Percentiles rank a stretch among this genome's conserved stretches.
phyloP scores from a whole-genome alignment of 2,113 vertebrate genomes.

The Gadus macrocephalus region DNA sequence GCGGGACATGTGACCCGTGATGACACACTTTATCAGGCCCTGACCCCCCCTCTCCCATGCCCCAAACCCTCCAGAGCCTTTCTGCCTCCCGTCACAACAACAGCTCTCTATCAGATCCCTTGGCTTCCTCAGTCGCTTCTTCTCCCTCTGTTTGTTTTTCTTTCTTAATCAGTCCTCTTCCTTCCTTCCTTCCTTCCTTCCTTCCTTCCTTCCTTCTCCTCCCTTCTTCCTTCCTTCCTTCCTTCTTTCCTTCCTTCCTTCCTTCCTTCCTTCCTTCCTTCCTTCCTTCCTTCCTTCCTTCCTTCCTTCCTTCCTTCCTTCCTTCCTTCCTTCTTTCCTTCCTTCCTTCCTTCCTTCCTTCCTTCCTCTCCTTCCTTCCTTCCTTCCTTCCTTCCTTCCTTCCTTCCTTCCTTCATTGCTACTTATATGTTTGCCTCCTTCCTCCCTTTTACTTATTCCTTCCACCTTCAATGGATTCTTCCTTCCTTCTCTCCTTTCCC shows the following conservation, averaged over 20 bases:
- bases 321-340: no score
- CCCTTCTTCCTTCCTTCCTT: background rate
- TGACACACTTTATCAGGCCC: slow-evolving; percentile 26
- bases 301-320: no score
- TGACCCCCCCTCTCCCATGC: slow-evolving; percentile 38
- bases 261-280: no score
- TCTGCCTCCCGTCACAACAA: slow-evolving; percentile 36
- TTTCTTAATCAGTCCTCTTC: slow-evolving; percentile 1
- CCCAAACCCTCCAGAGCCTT: slow-evolving; percentile 10
- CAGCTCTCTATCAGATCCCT: slow-evolving; percentile 33
- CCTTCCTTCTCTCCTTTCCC: no score
- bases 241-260: no score
- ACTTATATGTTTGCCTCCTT: no score
- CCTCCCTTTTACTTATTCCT: no score
- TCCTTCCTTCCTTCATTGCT: background rate
- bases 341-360: background rate
- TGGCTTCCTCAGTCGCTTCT: slow-evolving; percentile 3
- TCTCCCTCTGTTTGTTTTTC: slow-evolving; percentile 13
- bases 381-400: background rate
- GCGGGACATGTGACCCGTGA: slow-evolving; percentile 34
- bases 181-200: background rate
- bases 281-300: no score
- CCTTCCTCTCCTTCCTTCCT: background rate
- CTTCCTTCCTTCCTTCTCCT: background rate
- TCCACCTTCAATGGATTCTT: no score